A percentile compares a stretch with the other conserved stretches of the same genome.
phyloP scores from a whole-genome alignment of 2,888 invertebrate species.

The Platynereis dumerilii region DNA sequence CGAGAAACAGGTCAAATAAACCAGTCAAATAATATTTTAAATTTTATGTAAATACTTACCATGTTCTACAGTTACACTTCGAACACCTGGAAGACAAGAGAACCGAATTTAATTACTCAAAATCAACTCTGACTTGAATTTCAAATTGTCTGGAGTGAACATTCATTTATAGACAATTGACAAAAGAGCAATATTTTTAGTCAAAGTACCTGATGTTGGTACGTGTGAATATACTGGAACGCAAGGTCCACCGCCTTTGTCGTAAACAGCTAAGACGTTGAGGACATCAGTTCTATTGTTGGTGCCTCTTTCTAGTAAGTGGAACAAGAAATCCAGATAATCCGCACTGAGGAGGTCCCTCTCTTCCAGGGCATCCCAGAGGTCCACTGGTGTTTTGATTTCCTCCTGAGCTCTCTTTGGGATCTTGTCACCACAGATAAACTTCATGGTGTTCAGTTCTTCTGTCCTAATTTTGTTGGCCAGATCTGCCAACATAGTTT shows the following conservation, averaged over 20 bases:
- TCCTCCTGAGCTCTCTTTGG: slow-evolving; percentile 26
- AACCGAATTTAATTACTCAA: too few relatives aligned
- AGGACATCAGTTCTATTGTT: slow-evolving; percentile 41
- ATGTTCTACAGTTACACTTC: too few relatives aligned
- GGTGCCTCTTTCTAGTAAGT: slow-evolving; percentile 36
- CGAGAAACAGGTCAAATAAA: too few relatives aligned
- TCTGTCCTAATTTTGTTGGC: slow-evolving; percentile 34
- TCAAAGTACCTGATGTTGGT: too few relatives aligned
- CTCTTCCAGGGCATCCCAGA: slow-evolving; percentile 46
- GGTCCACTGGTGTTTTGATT: slow-evolving; percentile 36
- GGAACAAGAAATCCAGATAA: slow-evolving; percentile 38
- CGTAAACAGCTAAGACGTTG: slow-evolving; percentile 32
- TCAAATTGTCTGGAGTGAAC: too few relatives aligned
- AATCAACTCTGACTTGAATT: too few relatives aligned
- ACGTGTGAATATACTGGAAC: too few relatives aligned
- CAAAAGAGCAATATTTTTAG: too few relatives aligned
- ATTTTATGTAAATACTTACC: too few relatives aligned
- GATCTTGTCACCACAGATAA: slow-evolving; percentile 25
- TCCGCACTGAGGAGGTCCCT: slow-evolving; percentile 36
- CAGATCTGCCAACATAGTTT: slow-evolving; percentile 39
- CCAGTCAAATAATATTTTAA: too few relatives aligned
- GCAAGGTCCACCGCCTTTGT: neutral
- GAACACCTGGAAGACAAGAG: too few relatives aligned
- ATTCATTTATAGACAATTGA: too few relatives aligned
- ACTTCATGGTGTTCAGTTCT: slow-evolving; percentile 37